Percentiles rank a stretch among this genome's conserved stretches.
These are phyloP conservation scores for Carapus acus DNA, from an alignment of 2,797 vertebrate genomes.

Conservation along the genomic window DNA sequence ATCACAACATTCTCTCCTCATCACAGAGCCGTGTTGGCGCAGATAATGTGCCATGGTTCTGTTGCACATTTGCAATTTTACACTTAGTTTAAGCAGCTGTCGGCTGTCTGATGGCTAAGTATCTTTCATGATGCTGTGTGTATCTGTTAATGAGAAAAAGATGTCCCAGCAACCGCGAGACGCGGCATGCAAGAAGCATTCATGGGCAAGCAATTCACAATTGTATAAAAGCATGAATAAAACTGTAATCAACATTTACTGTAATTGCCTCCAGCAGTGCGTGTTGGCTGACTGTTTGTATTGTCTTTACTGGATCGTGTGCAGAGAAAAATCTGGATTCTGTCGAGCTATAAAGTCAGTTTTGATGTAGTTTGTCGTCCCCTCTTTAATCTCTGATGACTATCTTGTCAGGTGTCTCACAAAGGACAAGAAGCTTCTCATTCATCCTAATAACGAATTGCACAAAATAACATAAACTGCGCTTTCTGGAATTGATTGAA, in stretches of 20 bases:
- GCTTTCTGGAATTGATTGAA: no score
- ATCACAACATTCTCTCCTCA: constrained; percentile 30
- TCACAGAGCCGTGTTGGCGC: constrained; percentile 29
- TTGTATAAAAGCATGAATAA: constrained; percentile 17
- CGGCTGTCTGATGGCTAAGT: constrained; percentile 32
- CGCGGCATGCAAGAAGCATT: constrained; percentile 15
- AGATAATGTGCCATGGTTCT: constrained; percentile 31
- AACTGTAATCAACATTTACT: constrained; percentile 31
- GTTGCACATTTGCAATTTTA: constrained; percentile 16
- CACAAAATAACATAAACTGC: no score
- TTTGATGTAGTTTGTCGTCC: no score
- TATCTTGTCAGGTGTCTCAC: no score
- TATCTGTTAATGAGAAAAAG: constrained; percentile 24
- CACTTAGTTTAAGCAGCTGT: constrained; percentile 29
- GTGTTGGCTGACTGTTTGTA: no score
- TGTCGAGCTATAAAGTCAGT: no score
- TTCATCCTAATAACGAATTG: no score
- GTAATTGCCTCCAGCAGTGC: constrained; percentile 10
- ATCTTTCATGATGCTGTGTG: constrained; percentile 29
- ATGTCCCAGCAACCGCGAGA: constrained; percentile 22
- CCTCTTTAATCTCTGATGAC: no score
- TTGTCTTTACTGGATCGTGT: no score
- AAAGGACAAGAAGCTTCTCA: no score
- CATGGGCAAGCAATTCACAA: constrained; percentile 1
- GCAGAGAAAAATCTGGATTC: no score